A percentile compares a stretch with the other conserved stretches of the same genome.
phyloP scores from a whole-genome alignment of 2,113 vertebrate genomes.

The Struthio camelus region DNA sequence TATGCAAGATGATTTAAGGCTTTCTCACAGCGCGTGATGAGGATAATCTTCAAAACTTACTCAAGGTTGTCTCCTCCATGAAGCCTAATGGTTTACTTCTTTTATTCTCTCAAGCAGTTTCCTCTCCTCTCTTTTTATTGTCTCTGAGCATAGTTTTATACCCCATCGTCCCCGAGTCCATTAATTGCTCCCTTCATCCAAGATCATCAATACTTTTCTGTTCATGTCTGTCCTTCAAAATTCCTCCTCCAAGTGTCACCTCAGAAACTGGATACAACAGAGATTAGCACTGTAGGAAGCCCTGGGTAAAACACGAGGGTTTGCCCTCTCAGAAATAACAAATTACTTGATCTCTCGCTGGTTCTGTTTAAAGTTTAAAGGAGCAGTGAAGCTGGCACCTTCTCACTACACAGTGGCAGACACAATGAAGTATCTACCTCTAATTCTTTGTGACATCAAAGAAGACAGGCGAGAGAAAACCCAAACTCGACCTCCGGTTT shows the following conservation, averaged over 20 bases:
- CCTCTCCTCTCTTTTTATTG: neutral
- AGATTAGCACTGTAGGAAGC: neutral
- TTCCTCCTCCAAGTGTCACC: neutral
- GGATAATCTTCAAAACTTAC: neutral
- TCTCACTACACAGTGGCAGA: neutral
- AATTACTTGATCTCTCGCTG: neutral
- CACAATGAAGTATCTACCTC: neutral
- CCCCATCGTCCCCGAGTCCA: neutral
- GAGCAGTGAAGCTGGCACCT: conserved; percentile 22
- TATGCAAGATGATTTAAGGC: neutral
- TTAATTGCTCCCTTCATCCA: neutral
- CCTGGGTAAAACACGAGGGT: neutral
- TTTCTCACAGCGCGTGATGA: neutral
- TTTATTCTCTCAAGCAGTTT: neutral
- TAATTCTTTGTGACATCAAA: conserved; percentile 19
- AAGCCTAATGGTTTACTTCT: neutral
- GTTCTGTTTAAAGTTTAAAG: conserved; percentile 20
- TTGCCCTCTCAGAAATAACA: neutral
- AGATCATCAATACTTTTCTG: neutral
- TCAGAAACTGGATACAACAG: neutral
- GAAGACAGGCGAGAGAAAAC: neutral
- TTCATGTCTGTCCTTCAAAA: conserved; percentile 2
- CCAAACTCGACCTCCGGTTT: neutral
- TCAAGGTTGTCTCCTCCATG: neutral
- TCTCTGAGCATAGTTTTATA: neutral